Base-by-base conservation (phyloP, 1,140 invertebrate species). In the Bombyx mandarina region DNA sequence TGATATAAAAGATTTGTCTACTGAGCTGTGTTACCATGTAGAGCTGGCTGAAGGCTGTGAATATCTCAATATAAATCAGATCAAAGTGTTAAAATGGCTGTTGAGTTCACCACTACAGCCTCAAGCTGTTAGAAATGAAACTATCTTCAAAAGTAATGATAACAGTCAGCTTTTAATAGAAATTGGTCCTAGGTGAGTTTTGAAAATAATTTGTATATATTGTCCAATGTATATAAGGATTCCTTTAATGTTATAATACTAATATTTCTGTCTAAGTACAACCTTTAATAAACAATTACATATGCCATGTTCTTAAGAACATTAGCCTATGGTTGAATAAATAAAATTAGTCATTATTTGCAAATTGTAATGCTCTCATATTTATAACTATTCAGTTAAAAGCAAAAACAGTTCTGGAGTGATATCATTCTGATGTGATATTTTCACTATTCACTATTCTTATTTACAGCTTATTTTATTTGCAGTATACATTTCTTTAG, bases 21-120 rank as follows among this genome's bases (percentile, higher is more conserved):
- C 93, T 45, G 95, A 97, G 88, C 80, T 92, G 43, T 96, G 95
- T 86, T 96, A 93, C 82, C 94, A 96, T 77, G 88, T 97, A 57
- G 92, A 94, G 79, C 75, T 91, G 18, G 82, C 79, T 54, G 85
- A 90, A 73, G 82, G 72, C 43, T 79, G 89, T 58, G 69, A 81
- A 57, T 71, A 79, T 59, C 67, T 93, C 50, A 88, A 79, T 18
- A 71, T 89, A 45, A 71, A 91, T 58, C 89, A 93, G 73, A 75
- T 89, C 42, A 82, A 89, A 56, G 88, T 92, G 56, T 71, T 96
- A 45, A 87, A 91, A 71, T 96, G 94, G 94, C 88, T 95, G 8
- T 84, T 96, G 1, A 90, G 88, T 61, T 90, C 91, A 49, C 91
- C 93, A 1, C 89, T 94, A n/a, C 73, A 91, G 57, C 86, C 88